These are phyloP conservation scores for Probosciger aterrimus DNA, from an alignment of 2,113 vertebrate species.

Conservation along the genomic window DNA sequence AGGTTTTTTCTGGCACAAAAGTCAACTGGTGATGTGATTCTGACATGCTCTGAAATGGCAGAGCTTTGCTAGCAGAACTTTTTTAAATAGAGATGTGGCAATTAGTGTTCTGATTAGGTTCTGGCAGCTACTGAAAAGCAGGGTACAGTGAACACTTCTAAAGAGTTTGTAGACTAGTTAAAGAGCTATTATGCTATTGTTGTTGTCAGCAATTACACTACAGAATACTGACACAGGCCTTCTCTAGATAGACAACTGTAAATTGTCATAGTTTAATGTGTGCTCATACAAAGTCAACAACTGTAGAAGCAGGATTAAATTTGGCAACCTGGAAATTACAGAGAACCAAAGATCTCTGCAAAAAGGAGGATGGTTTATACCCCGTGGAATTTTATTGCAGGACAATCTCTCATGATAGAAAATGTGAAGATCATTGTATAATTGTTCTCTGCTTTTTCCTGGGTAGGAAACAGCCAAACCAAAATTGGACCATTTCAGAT, in stretches of 20 bases:
- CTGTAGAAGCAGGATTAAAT: neutral
- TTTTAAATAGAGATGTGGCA: neutral
- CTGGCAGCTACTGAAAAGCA: neutral
- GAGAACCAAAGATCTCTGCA: neutral
- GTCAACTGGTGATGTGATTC: neutral
- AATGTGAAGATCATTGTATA: neutral
- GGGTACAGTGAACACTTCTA: neutral
- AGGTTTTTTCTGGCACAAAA: neutral
- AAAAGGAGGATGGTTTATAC: neutral
- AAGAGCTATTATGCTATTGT: neutral
- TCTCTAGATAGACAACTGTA: neutral
- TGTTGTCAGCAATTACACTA: neutral
- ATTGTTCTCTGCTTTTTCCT: neutral
- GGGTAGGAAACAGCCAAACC: neutral
- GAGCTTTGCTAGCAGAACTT: neutral
- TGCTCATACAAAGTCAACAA: neutral
- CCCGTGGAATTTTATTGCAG: neutral
- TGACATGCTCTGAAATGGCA: neutral
- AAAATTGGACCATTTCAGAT: neutral
- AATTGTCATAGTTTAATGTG: neutral
- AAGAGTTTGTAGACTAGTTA: neutral
- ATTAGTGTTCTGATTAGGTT: neutral
- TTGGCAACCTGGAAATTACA: neutral
- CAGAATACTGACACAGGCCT: neutral
- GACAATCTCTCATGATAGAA: neutral